Base-by-base conservation (phyloP, 1,140 invertebrate genomes). In the Zelostemma sp. region DNA sequence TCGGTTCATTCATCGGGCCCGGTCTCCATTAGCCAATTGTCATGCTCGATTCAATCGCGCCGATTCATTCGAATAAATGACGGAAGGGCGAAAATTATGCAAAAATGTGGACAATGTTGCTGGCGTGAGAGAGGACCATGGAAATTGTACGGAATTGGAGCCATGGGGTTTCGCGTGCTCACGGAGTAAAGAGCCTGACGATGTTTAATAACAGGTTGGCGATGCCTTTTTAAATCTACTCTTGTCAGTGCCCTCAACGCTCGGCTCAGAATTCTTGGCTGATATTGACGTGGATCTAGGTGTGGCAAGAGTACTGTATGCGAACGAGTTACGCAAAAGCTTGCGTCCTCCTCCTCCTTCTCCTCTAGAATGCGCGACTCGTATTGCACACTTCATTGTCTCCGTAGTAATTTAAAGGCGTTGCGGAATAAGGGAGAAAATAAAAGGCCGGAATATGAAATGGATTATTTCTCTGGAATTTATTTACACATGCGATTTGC, bases 311-410 rank as follows among this genome's bases (percentile, higher is more conserved):
- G 60, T 69, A 69, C 66, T 67, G 67, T 67, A 67, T 61, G 59
- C 60, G 64, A 60, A 72, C 48, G 66, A 60, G 59, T 75, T 75
- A 73, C 71, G 71, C 74, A 75, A 75, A 75, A 69, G 64, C 70
- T 56, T 68, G 70, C n/a, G n/a, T 71, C 63, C 73, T 60, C 55
- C 61, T 58, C n/a, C n/a, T n/a, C n/a, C n/a, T n/a, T n/a, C n/a
- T n/a, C n/a, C n/a, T n/a, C n/a, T n/a, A n/a, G 48, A 49, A 54
- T 54, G 12, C 35, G 9, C 35, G 5, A 11, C 35, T 11, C 9
- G 9, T 4, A 38, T 11, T 11, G 35, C 35, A 38, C 14, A 38
- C 9, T 38, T 38, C 14, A 38, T 38, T 38, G 9, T 11, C 14
- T 38, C n/a, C n/a, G n/a, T n/a, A n/a, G n/a, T n/a, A n/a, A n/a